Conservation (phyloP, 2,888 invertebrate species). For the Andrena marginata region DNA sequence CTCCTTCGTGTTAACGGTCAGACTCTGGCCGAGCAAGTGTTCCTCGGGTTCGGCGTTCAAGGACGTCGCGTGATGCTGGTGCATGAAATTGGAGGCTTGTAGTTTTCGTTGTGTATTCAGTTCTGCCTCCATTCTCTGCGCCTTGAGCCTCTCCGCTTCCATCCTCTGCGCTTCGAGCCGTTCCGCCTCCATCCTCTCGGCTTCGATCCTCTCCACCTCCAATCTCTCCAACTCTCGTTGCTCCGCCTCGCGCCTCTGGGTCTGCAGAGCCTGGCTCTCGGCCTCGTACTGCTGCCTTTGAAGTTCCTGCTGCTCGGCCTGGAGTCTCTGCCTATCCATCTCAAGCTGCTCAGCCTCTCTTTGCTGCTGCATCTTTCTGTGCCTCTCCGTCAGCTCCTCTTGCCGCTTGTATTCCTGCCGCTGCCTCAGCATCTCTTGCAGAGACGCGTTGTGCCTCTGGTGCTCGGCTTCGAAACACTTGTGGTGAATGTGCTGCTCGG, state of each 20-base stretch:
- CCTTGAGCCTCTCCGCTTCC: constrained; percentile 70
- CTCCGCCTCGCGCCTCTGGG: constrained; percentile 72
- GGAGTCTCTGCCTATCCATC: constrained; percentile 60
- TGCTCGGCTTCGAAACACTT: constrained; percentile 57
- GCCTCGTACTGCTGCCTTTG: constrained; percentile 67
- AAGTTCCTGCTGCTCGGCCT: constrained; percentile 65
- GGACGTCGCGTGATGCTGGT: constrained; percentile 76
- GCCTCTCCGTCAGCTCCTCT: constrained; percentile 67
- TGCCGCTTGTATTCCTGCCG: constrained; percentile 71
- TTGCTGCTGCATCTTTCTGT: constrained; percentile 60
- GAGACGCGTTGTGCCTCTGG: constrained; percentile 61
- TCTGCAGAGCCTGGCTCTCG: constrained; percentile 65
- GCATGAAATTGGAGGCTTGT: constrained; percentile 78
- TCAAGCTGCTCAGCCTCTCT: constrained; percentile 62
- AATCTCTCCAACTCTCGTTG: constrained; percentile 72
- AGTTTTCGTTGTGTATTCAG: constrained; percentile 79
- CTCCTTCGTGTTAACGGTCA: constrained; percentile 90
- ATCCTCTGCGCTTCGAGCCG: constrained; percentile 66
- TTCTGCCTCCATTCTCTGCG: constrained; percentile 72
- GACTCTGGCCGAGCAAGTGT: constrained; percentile 87
- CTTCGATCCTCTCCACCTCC: constrained; percentile 70
- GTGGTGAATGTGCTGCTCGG: constrained; percentile 48
- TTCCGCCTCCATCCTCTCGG: constrained; percentile 67
- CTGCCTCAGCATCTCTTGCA: constrained; percentile 69
- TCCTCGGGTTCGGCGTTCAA: constrained; percentile 72